Evolutionary conservation across 2,888 invertebrate genomes (phyloP).

Genomic region (Physocephala rufipes): DNA sequence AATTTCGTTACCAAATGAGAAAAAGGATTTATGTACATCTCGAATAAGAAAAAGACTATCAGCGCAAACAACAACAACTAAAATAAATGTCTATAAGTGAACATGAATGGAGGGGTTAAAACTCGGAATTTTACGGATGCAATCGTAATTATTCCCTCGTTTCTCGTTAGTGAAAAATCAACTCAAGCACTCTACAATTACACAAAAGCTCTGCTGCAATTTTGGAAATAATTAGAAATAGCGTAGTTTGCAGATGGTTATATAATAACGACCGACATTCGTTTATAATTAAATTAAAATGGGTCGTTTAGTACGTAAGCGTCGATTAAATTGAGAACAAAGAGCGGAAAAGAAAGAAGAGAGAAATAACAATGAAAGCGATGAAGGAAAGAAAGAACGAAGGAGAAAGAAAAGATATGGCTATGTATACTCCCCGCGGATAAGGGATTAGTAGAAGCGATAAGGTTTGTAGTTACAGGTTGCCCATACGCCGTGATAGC

Average conservation of each 20-base stretch:
- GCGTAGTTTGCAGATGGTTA: background rate
- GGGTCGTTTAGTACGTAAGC: background rate
- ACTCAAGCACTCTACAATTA: slow-evolving; percentile 4
- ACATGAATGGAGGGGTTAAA: background rate
- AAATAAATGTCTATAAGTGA: too few relatives aligned
- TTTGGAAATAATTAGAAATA: slow-evolving; percentile 7
- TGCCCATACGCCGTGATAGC: too few relatives aligned
- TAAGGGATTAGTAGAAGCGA: too few relatives aligned
- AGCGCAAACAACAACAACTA: too few relatives aligned
- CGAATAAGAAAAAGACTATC: too few relatives aligned
- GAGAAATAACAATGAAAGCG: too few relatives aligned
- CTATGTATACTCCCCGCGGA: too few relatives aligned
- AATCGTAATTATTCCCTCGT: slow-evolving; percentile 10
- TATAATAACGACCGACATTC: background rate
- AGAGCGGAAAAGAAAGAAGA: background rate
- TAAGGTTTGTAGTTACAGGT: too few relatives aligned
- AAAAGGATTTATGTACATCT: too few relatives aligned
- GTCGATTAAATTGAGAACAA: background rate
- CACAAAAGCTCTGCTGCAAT: slow-evolving; percentile 3
- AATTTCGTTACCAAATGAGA: background rate
- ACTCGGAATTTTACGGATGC: background rate
- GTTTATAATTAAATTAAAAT: background rate
- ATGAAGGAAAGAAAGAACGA: too few relatives aligned
- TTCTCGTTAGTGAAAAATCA: slow-evolving; percentile 15
- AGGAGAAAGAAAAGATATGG: too few relatives aligned